Evolutionary conservation across 2,888 invertebrate species (phyloP).

Genomic region (Periphyllus acericola): DNA sequence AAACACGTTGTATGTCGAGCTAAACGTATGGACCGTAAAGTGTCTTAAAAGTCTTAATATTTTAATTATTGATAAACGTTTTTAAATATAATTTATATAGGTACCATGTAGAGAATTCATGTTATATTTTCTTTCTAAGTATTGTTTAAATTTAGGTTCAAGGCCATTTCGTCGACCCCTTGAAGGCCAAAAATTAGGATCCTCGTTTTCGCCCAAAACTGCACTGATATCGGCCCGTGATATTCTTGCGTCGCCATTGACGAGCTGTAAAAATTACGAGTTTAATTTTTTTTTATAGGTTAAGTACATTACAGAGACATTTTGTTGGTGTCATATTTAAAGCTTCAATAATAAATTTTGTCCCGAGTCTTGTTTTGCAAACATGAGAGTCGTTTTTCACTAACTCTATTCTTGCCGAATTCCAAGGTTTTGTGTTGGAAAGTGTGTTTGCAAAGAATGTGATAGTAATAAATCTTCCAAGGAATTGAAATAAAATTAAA

Average conservation of each 20-base stretch:
- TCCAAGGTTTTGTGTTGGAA: not conserved
- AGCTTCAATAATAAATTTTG: constrained; percentile 29
- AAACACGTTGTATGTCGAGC: no score
- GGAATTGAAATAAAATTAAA: constrained; percentile 11
- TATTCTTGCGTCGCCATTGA: constrained; percentile 40
- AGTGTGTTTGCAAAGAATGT: not conserved
- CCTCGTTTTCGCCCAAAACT: constrained; percentile 46
- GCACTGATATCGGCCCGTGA: constrained; percentile 48
- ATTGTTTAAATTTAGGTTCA: constrained; percentile 41
- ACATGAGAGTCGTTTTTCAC: constrained; percentile 48
- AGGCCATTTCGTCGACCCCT: constrained; percentile 44
- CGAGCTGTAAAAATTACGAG: constrained; percentile 48
- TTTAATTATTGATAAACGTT: not conserved
- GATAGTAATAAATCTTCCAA: not conserved
- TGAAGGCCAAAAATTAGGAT: constrained; percentile 60
- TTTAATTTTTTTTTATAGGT: not conserved
- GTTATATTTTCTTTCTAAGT: constrained; percentile 37
- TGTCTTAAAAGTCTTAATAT: not conserved
- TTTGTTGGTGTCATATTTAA: constrained; percentile 32
- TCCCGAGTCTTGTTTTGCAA: constrained; percentile 8
- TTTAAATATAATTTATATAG: not conserved
- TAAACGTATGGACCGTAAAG: no score
- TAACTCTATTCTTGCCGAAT: not conserved
- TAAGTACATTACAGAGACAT: constrained; percentile 12
- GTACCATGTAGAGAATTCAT: constrained; percentile 39